phyloP scores from a whole-genome alignment of 2,888 invertebrate species.

The Archips crataeganus region DNA sequence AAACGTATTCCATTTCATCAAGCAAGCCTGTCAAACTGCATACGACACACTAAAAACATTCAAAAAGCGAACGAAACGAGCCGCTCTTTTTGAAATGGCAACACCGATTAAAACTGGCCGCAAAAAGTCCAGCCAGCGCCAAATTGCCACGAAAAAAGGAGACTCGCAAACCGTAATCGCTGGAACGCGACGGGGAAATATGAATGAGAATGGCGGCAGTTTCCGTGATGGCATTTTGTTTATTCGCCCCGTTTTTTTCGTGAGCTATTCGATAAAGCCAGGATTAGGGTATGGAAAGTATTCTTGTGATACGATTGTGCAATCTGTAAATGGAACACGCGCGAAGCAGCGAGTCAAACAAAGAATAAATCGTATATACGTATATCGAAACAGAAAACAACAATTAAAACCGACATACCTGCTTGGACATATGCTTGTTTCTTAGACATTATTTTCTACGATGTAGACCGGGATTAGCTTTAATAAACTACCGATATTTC shows the following conservation, averaged over 20 bases:
- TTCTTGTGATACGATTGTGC: constrained; percentile 36
- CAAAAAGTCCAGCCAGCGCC: constrained; percentile 73
- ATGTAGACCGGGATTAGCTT: no score
- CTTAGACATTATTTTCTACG: no score
- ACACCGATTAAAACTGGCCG: constrained; percentile 79
- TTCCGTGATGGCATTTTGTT: constrained; percentile 67
- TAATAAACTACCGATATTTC: no score
- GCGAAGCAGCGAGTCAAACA: not conserved
- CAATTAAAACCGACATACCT: no score
- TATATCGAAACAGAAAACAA: no score
- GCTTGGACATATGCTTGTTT: no score
- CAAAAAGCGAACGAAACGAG: constrained; percentile 59
- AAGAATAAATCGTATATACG: not conserved
- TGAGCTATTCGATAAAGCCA: constrained; percentile 51
- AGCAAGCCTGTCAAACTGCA: constrained; percentile 25
- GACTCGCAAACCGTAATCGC: constrained; percentile 71
- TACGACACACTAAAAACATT: constrained; percentile 49
- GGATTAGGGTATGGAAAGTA: constrained; percentile 52
- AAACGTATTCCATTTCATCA: constrained; percentile 17
- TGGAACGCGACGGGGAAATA: constrained; percentile 71
- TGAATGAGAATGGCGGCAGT: constrained; percentile 70
- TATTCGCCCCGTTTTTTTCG: constrained; percentile 54
- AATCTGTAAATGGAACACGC: constrained; percentile 33
- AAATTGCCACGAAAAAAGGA: constrained; percentile 76
- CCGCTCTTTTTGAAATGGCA: constrained; percentile 69